Percentiles rank a stretch among this genome's conserved stretches.
Evolutionary conservation across 2,113 vertebrate species (phyloP).

Genomic region (Microtus pennsylvanicus): DNA sequence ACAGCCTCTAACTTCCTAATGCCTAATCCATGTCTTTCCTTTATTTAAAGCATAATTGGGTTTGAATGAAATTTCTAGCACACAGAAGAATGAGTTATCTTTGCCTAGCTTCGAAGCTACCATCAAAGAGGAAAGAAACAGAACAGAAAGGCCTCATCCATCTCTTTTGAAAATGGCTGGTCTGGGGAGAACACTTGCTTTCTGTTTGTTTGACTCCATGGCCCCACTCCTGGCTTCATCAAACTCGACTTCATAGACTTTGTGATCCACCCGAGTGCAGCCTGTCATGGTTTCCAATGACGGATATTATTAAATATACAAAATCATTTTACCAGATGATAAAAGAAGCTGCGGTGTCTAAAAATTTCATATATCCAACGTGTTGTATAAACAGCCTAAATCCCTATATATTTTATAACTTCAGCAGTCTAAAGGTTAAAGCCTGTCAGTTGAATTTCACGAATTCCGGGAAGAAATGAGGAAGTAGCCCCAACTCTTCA

Average conservation of each 20-base stretch:
- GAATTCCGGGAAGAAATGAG: conserved; percentile 88
- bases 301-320: conserved; percentile 78
- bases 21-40: neutral
- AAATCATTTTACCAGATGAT: conserved; percentile 67
- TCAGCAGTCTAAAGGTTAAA: conserved; percentile 91
- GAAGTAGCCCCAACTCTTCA: conserved; percentile 91
- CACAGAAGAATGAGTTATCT: neutral
- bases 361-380: conserved; percentile 87
- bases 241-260: conserved; percentile 59
- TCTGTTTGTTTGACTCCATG: conserved; percentile 60
- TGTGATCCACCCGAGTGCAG: conserved; percentile 42
- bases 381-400: conserved; percentile 89
- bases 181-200: conserved; percentile 55
- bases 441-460: conserved; percentile 90
- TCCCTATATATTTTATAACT: conserved; percentile 85
- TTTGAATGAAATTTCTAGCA: conserved; percentile 53
- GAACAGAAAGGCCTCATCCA: neutral
- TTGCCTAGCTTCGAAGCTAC: neutral
- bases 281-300: conserved; percentile 64
- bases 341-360: conserved; percentile 82
- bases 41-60: conserved; percentile 7
- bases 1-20: neutral
- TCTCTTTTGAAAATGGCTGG: conserved; percentile 57
- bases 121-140: neutral
- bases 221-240: conserved; percentile 46